Evolutionary conservation across 2,113 vertebrate species (phyloP), one percentile per base, ranked within the genome.

Genomic region (Haemorhous mexicanus): DNA sequence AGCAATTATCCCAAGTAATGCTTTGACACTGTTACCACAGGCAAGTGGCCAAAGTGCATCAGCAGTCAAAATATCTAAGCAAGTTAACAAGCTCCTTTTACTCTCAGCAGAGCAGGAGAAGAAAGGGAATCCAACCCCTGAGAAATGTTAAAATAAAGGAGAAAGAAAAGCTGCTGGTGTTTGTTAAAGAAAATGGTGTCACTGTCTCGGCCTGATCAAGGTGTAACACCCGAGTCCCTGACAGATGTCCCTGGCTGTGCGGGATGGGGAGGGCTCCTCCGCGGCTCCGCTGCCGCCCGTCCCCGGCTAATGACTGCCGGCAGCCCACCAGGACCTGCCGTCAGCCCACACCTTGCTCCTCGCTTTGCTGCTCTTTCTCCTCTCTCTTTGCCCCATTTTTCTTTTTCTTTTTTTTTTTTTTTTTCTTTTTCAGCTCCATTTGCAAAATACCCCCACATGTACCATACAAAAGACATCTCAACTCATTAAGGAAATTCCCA

Each of bases 1-100:
- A 99, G 99, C 99, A 99, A 99, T 99, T 99, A 99, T 98, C 98
- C 98, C 99, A 98, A 99, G 99, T 99, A 99, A 98, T 98, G 98
- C 98, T 98, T 99, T 98, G 98, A 99, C 99, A 98, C 97, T 98
- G 98, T 99, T 99, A 98, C 99, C 98, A 99, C 98, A 99, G 99
- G 99, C 99, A 99, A 99, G 98, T 99, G 98, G 98, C 98, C 99
- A 98, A 98, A 98, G 98, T 98, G 97, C 98, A 98, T 98, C 98
- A 98, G 81, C 98, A 99, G 99, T 99, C 98, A 98, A 98, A 99
- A 98, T 99, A 99, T 98, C 99, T 98, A 98, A 98, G 98, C 98
- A 98, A 98, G 98, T 98, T 99, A 99, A 99, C 99, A 99, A 99
- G 99, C 99, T 99, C 97, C 98, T 98, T 99, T 99, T 98, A 98